Evolutionary conservation across 1,140 invertebrate genomes (phyloP), one percentile per base, ranked within the genome.

Genomic region (Phocides pigmalion): DNA sequence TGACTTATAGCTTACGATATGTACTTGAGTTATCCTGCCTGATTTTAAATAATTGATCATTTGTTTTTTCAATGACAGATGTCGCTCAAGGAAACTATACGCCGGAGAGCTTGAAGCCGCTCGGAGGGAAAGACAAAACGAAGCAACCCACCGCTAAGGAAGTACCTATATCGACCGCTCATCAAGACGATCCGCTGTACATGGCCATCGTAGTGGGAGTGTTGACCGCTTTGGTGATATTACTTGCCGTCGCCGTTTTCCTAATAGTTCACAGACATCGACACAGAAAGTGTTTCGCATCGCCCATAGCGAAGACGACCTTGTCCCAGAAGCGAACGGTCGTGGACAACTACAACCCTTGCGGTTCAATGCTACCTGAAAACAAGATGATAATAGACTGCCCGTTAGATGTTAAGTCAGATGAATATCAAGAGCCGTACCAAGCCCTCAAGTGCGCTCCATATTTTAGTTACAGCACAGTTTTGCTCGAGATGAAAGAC

Each of bases 161-260:
- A 63, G 91, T 93, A 65, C 94, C 94, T 28, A 93, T 95, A 46
- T 93, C 95, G 2, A 94, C 94, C 0, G 94, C 94, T 0, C 94
- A 94, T 50, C 93, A 95, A 73, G 95, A 96, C 70, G 95, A 96
- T 66, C 94, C 96, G 4, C 93, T 95, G 1, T 95, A 96, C 89
- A 95, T 97, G 92, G 96, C 96, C 3, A 93, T 97, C 62, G 95
- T 97, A 42, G 95, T 97, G 47, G 96, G 96, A 1, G 95, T 96
- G 0, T 89, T 97, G 32, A 95, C 95, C 11, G 95, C 95, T 0
- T 94, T 97, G 11, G 96, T 97, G 44, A 93, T 97, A 25, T 81
- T 97, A 0, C 82, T 96, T 8, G 94, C 94, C 1, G 94, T 95
- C 0, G 94, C 95, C 14, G 95, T 97, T 72, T 95, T 96, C 84